Base-by-base conservation (phyloP, 23 tunicate genomes). In the Trididemnum clinides region DNA sequence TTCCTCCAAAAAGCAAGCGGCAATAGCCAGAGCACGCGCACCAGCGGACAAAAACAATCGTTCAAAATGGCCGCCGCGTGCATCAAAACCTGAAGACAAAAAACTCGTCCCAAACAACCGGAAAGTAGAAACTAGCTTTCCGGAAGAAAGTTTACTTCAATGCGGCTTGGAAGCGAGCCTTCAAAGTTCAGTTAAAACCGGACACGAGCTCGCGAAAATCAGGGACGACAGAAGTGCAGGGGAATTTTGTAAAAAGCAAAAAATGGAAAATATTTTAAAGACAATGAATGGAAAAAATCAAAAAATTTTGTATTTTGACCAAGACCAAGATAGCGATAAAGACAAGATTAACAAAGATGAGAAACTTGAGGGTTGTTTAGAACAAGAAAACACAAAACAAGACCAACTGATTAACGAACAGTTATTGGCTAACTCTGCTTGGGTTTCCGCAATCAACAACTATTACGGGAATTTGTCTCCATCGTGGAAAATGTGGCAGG, bases 401-500 rank as follows among this genome's bases (percentile, higher is more conserved):
- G 50, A 4, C 19, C 31, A 39, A 28, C 30, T 28, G 10, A 15
- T 19, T 33, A 44, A 1, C 22, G 66, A 59, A n/a, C 27, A 59
- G 25, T 28, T 10, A 3, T 44, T 15, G 15, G 66, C 25, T 28
- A 44, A 2, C 30, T 33, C 71, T 19, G 44, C 50, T 59, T 75
- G 84, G 72, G 75, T 64, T 2, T 38, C 74, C 30, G 84, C 83
- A 4, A 21, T 78, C 2, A 31, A 63, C 33, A 77, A 39, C 34
- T 64, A 64, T 34, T 75, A 77, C 72, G 73, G 71, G 10, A 65
- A 64, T 64, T 26, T 86, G 0, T 33, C 72, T 25, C 90, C 90
- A 29, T 20, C 90, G 1, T 86, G 90, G 90, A 86, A 50, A 36
- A 64, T 86, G 28, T 86, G 90, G 90, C 77, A 86, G 44, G 90